phyloP scores from a whole-genome alignment of 2,888 invertebrate genomes.

The Archaeoteleia sp. region DNA sequence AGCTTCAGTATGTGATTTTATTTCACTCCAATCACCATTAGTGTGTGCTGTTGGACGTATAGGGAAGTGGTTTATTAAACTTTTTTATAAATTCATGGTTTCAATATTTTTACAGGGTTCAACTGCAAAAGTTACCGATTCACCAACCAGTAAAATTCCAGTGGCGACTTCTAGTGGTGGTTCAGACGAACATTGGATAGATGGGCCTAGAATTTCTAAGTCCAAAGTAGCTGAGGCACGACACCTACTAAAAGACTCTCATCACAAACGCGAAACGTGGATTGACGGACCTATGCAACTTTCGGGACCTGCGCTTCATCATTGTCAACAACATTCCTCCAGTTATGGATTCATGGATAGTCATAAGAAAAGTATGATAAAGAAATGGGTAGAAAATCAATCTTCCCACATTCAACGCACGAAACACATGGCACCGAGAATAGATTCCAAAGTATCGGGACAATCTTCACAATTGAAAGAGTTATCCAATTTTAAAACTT shows the following conservation, averaged over 20 bases:
- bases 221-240: slow-evolving; percentile 88
- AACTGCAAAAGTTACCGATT: slow-evolving; percentile 75
- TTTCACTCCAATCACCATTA: no score
- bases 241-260: slow-evolving; percentile 86
- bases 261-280: slow-evolving; percentile 94
- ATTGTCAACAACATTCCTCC: slow-evolving; percentile 76
- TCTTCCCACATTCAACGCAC: slow-evolving; percentile 86
- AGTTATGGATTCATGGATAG: slow-evolving; percentile 94
- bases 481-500: slow-evolving; percentile 80
- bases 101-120: slow-evolving; percentile 57
- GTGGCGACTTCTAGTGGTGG: slow-evolving; percentile 73
- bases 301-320: slow-evolving; percentile 73
- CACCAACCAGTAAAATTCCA: slow-evolving; percentile 71
- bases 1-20: no score
- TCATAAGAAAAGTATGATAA: slow-evolving; percentile 94
- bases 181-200: slow-evolving; percentile 97
- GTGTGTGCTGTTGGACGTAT: no score
- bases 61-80: no score
- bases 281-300: slow-evolving; percentile 93
- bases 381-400: slow-evolving; percentile 95
- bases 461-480: slow-evolving; percentile 77
- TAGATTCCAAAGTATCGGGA: slow-evolving; percentile 71
- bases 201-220: slow-evolving; percentile 93
- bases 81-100: no score
- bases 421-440: slow-evolving; percentile 78